phyloP scores from a whole-genome alignment of 2,113 vertebrate species.

The Xenotilapia flavipinnis region DNA sequence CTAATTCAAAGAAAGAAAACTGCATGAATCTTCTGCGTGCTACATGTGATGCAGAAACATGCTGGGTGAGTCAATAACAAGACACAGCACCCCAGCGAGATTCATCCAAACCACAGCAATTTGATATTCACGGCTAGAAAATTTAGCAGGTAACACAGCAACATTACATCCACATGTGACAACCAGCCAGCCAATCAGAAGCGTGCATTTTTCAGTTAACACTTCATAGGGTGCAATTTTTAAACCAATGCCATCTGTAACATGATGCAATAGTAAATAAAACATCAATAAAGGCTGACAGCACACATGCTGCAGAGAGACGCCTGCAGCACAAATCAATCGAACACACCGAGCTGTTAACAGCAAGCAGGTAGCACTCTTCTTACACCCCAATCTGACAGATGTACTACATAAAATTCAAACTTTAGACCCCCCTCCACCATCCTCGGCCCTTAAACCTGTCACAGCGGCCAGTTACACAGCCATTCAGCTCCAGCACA shows the following conservation, averaged over 20 bases:
- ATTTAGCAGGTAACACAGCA: not conserved
- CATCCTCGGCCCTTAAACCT: not conserved
- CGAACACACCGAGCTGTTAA: not conserved
- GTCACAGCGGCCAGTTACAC: not conserved
- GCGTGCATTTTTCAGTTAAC: not conserved
- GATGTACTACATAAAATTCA: conserved; percentile 5
- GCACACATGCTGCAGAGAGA: not conserved
- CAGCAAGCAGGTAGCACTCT: not conserved
- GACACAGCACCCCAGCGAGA: not conserved
- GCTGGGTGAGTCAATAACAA: not conserved
- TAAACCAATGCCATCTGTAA: not conserved
- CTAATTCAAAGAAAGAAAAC: not conserved
- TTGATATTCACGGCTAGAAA: not conserved
- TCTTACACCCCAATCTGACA: not conserved
- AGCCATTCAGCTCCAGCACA: not conserved
- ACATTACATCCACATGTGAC: not conserved
- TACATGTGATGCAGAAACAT: not conserved
- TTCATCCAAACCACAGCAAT: not conserved
- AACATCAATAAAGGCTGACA: conserved; percentile 2
- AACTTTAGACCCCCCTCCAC: not conserved
- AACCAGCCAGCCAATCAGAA: not conserved
- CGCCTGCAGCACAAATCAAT: conserved; percentile 38
- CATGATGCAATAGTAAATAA: not conserved
- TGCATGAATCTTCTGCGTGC: not conserved
- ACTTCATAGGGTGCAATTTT: not conserved